Conservation (phyloP, 2,797 vertebrate species). For the Adelosebastes latens region DNA sequence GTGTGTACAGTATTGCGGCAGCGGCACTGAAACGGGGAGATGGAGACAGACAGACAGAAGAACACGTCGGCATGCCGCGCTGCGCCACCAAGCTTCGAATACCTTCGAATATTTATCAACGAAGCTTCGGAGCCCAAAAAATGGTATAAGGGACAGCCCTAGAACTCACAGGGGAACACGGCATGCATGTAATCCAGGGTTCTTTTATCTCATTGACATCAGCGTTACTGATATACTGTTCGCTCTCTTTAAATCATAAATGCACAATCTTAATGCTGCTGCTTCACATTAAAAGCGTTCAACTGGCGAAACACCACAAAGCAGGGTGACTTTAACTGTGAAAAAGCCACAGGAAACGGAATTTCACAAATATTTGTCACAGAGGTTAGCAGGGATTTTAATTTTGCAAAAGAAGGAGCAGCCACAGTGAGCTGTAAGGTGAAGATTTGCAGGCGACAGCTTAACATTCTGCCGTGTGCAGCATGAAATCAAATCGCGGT, state of each 20-base stretch:
- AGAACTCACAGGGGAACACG: background rate
- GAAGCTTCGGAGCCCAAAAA: too few relatives aligned
- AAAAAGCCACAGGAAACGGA: background rate
- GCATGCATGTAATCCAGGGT: background rate
- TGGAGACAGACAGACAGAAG: too few relatives aligned
- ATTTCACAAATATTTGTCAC: background rate
- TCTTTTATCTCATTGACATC: background rate
- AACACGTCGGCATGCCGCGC: too few relatives aligned
- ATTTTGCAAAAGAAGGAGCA: background rate
- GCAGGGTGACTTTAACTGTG: too few relatives aligned
- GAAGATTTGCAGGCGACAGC: background rate
- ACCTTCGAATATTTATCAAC: too few relatives aligned
- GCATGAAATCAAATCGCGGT: background rate
- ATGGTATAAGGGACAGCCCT: too few relatives aligned
- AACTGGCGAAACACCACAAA: background rate
- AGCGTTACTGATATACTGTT: background rate
- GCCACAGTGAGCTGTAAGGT: background rate
- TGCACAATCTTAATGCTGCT: too few relatives aligned
- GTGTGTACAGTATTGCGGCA: too few relatives aligned
- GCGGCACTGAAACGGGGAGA: too few relatives aligned
- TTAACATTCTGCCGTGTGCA: background rate
- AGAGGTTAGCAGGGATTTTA: too few relatives aligned
- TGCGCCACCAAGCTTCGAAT: rapidly evolving
- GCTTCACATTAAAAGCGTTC: background rate
- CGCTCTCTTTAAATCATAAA: too few relatives aligned